Percentiles rank a stretch among this genome's conserved stretches.
phyloP scores from a whole-genome alignment of 1,140 invertebrate species.

The Neodiprion virginianus region DNA sequence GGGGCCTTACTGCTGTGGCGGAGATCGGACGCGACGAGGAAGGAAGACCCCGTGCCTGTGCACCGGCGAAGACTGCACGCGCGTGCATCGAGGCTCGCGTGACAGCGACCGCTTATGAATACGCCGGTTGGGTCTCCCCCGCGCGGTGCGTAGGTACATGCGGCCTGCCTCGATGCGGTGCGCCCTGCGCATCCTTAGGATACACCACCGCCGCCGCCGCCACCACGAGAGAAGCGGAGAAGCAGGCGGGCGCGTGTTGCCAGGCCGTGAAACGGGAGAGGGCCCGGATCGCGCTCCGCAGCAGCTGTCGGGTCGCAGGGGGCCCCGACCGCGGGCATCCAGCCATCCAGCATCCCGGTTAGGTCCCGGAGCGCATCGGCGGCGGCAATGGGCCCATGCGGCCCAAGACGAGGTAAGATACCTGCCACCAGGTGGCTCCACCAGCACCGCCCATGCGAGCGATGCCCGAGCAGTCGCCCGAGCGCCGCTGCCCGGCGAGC shows the following conservation, averaged over 20 bases:
- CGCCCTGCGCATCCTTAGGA: too few species aligned
- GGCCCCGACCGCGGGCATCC: constrained; percentile 34
- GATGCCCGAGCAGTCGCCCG: constrained; percentile 56
- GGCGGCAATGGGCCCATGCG: constrained; percentile 19
- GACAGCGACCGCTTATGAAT: constrained; percentile 35
- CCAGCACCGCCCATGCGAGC: constrained; percentile 55
- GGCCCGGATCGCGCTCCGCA: constrained; percentile 22
- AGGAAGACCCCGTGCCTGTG: too few species aligned
- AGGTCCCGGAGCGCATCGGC: constrained; percentile 34
- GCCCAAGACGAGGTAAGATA: constrained; percentile 41
- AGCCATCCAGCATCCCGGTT: neutral
- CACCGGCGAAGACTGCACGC: too few species aligned
- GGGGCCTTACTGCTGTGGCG: neutral
- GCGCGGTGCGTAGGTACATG: neutral
- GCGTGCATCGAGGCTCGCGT: constrained; percentile 15
- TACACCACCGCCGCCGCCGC: neutral
- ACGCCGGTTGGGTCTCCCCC: constrained; percentile 26
- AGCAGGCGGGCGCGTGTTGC: constrained; percentile 28
- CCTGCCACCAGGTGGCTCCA: constrained; percentile 61
- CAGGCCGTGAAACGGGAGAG: constrained; percentile 28
- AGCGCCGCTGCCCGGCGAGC: constrained; percentile 56
- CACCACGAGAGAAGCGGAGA: neutral
- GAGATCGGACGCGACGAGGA: neutral
- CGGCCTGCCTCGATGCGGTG: neutral
- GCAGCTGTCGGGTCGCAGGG: constrained; percentile 21